Conservation (phyloP, 2,797 vertebrate genomes). For the Myotis pilosus region DNA sequence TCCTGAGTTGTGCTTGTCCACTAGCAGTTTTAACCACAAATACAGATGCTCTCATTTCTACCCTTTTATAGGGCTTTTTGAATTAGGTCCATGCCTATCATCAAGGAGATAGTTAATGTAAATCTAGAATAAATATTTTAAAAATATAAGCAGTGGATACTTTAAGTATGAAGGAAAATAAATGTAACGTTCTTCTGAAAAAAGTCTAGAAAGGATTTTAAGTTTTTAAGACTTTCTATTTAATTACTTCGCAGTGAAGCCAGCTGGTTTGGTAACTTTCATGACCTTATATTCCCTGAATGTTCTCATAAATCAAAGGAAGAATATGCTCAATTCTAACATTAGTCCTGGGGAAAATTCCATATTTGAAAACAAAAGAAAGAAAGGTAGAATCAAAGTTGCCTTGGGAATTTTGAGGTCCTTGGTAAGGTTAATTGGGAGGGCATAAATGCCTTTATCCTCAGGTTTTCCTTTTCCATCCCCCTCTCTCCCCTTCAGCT, state of each 20-base stretch:
- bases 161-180: conserved; percentile 62
- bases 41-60: conserved; percentile 24
- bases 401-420: conserved; percentile 74
- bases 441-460: conserved; percentile 71
- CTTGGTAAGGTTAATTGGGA: conserved; percentile 77
- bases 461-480: conserved; percentile 57
- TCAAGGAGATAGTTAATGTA: conserved; percentile 25
- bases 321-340: conserved; percentile 75
- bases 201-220: conserved; percentile 61
- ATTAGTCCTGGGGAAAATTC: conserved; percentile 73
- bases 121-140: conserved; percentile 62
- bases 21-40: conserved; percentile 44
- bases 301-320: conserved; percentile 82
- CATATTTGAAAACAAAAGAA: conserved; percentile 75
- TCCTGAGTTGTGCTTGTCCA: conserved; percentile 58
- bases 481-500: conserved; percentile 41
- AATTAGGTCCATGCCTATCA: conserved; percentile 18
- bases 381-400: conserved; percentile 68
- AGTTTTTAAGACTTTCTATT: conserved; percentile 76
- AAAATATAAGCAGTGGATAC: conserved; percentile 39
- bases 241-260: conserved; percentile 75
- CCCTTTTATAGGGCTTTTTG: conserved; percentile 29
- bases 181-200: conserved; percentile 66
- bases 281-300: conserved; percentile 84
- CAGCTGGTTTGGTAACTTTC: conserved; percentile 80